A percentile compares a stretch with the other conserved stretches of the same genome.
Evolutionary conservation across 2,888 invertebrate species (phyloP).

Genomic region (Stenurella melanura): DNA sequence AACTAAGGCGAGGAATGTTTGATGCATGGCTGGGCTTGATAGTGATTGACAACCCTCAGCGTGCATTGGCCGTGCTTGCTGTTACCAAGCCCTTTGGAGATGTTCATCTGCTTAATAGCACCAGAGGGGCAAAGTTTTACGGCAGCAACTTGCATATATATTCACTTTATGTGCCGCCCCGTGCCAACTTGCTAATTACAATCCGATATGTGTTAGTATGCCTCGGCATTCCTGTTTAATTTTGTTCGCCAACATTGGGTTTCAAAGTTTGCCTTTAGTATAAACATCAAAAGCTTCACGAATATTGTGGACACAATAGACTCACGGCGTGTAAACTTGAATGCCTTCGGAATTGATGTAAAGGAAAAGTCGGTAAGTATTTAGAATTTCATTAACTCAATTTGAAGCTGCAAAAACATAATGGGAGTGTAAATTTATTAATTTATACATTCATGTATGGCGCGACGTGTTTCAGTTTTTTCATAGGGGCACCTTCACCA

Average conservation of each 20-base stretch:
- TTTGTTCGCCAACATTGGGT: constrained; percentile 24
- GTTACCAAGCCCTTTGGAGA: constrained; percentile 22
- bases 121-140: constrained; percentile 22
- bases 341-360: background rate
- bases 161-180: constrained; percentile 33
- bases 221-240: constrained; percentile 30
- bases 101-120: constrained; percentile 28
- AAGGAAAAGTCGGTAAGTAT: background rate
- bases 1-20: constrained; percentile 42
- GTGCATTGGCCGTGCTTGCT: constrained; percentile 19
- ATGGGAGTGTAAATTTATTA: too few relatives aligned
- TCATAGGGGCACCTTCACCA: too few relatives aligned
- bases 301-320: constrained; percentile 14
- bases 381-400: background rate
- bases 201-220: constrained; percentile 27
- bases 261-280: constrained; percentile 21
- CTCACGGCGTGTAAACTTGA: constrained; percentile 5
- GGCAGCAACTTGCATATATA: constrained; percentile 30
- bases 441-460: too few relatives aligned
- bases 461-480: too few relatives aligned
- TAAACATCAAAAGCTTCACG: constrained; percentile 5
- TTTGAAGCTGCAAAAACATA: background rate
- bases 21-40: constrained; percentile 48
- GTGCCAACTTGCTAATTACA: constrained; percentile 31
- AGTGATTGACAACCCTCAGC: constrained; percentile 45